Base-by-base conservation (phyloP, 2,113 vertebrate genomes). In the Zosterops japonicus region DNA sequence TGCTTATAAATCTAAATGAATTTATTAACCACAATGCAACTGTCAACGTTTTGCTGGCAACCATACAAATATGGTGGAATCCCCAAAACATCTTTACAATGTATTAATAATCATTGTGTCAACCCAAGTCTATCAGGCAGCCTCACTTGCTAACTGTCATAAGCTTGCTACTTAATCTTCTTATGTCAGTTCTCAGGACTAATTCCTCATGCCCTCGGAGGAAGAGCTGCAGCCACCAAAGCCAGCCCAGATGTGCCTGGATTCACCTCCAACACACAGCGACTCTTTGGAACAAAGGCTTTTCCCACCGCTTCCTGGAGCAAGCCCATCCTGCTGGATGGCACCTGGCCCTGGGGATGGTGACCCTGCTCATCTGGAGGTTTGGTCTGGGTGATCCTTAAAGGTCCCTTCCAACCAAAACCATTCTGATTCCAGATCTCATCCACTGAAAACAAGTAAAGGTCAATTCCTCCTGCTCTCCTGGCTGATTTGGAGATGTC, bases 1-100 rank as follows among this genome's bases (percentile, higher is more conserved):
- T 99, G 98, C 98, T 99, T 99, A 98, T 98, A 98, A 99, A 98
- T 98, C 98, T 98, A 98, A 98, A 98, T 98, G 98, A 98, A 98
- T 98, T 98, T 98, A 98, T 98, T 98, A 98, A 98, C 97, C 97
- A 97, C 98, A 97, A 98, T 97, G 97, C 97, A 97, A 98, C 98
- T 98, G 97, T 98, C 98, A 98, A 95, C 96, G 53, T 97, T 98
- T 96, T 96, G 96, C 96, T 98, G 97, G 98, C 98, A 98, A 97
- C 97, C 96, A 96, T 61, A 97, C 97, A 98, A 97, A 97, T 97
- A 98, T 95, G 97, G 97, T 90, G 88, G 97, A 97, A 98, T 97
- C 98, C 97, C 98, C 98, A 71, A 97, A 98, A 97, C 96, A 97
- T 97, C 97, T 97, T 88, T 70, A 41, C 87, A 71, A 97, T 60